Conservation (phyloP, 2,113 vertebrate genomes). For the Ondatra zibethicus region DNA sequence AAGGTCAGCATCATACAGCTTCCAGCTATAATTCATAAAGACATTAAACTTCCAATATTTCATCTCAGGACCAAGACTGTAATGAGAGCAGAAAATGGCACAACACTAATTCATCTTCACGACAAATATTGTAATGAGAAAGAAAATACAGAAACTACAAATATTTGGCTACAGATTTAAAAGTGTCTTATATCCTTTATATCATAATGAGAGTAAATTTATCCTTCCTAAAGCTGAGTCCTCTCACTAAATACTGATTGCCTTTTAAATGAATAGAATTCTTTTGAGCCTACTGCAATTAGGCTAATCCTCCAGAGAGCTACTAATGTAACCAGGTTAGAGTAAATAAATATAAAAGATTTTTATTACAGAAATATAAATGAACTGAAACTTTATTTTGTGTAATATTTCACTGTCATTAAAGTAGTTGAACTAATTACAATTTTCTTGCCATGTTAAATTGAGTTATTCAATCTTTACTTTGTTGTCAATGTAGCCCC, state of each 20-base stretch:
- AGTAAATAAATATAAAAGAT: constrained; percentile 62
- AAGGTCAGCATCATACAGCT: constrained; percentile 88
- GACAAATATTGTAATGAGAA: constrained; percentile 87
- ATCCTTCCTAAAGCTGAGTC: constrained; percentile 55
- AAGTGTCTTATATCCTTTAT: constrained; percentile 74
- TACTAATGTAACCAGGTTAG: constrained; percentile 5
- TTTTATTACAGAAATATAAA: constrained; percentile 47
- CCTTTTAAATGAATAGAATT: constrained; percentile 63
- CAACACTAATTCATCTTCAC: constrained; percentile 88
- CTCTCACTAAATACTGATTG: constrained; percentile 55
- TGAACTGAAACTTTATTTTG: constrained; percentile 46
- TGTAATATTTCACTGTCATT: constrained; percentile 46
- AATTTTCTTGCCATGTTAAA: constrained; percentile 49
- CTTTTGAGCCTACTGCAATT: constrained; percentile 35
- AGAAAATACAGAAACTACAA: constrained; percentile 82
- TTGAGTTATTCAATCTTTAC: neutral
- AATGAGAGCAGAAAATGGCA: constrained; percentile 90
- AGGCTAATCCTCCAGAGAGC: constrained; percentile 21
- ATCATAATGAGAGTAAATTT: constrained; percentile 77
- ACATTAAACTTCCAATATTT: constrained; percentile 90
- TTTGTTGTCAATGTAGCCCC: neutral
- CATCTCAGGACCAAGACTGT: constrained; percentile 87
- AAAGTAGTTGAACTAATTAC: constrained; percentile 29
- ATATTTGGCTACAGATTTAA: constrained; percentile 81
- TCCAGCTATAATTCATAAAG: constrained; percentile 87